Evolutionary conservation across 2,888 invertebrate genomes (phyloP).

Genomic region (Nebria brevicollis): DNA sequence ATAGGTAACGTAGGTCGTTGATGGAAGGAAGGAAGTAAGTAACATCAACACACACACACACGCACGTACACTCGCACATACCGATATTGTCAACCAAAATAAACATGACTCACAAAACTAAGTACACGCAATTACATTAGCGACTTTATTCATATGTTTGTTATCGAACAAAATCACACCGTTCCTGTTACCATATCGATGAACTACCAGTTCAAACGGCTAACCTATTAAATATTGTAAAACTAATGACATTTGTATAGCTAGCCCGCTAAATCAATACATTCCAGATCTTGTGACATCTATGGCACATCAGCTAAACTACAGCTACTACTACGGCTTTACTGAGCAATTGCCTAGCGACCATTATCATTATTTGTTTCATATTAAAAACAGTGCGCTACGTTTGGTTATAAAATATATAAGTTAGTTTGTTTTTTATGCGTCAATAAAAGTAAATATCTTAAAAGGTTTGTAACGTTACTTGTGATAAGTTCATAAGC

Average conservation of each 20-base stretch:
- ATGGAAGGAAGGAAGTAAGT: conserved; percentile 30
- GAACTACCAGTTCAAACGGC: neutral
- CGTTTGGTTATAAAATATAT: too few species aligned
- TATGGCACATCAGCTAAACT: neutral
- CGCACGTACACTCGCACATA: neutral
- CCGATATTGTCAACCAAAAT: conserved; percentile 32
- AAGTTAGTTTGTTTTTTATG: too few species aligned
- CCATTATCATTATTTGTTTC: neutral
- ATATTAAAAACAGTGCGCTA: too few species aligned
- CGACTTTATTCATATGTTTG: neutral
- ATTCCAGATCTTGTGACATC: neutral
- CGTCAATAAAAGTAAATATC: too few species aligned
- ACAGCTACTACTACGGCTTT: neutral
- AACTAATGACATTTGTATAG: neutral
- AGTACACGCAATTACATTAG: neutral
- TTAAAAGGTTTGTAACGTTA: too few species aligned
- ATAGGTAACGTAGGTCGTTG: neutral
- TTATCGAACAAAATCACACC: neutral
- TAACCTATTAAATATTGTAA: neutral
- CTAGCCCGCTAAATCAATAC: conserved; percentile 1
- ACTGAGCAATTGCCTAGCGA: neutral
- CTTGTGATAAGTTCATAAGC: too few species aligned
- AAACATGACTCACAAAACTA: conserved; percentile 36
- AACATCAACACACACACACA: conserved; percentile 1
- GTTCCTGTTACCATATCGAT: neutral